Evolutionary conservation across 2,797 vertebrate genomes (phyloP), one percentile per base, ranked within the genome.

Genomic region (Cottoperca gobio): DNA sequence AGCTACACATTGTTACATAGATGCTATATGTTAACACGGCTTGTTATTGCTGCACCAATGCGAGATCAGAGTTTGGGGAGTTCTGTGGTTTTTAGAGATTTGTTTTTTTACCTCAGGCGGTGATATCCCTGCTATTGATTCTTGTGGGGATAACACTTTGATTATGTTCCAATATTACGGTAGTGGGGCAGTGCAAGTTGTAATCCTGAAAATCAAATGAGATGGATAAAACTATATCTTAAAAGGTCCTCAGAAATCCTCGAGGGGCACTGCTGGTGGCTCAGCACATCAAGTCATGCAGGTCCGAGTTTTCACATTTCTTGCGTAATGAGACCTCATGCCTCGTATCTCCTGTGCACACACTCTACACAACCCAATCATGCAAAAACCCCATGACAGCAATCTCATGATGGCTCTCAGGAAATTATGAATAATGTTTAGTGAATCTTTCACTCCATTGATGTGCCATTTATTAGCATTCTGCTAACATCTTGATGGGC

Each of bases 291-390:
- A 73, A 49, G 50, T 37, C 52, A 62, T 16, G 28, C 31, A 0
- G 28, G 31, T 68, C 49, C 31, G 73, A 58, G 68, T 78, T 81
- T 70, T 83, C 54, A 74, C 64, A 63, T 84, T 73, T 76, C 37
- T 62, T 83, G 77, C 65, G 81, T 83, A 84, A 84, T 83, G 59
- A 86, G 62, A 69, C 24, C 21, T 63, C 61, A 70, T 69, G 76
- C 40, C 50, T 80, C 61, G 52, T 24, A 39, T 73, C 43, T 45
- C 53, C 60, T 54, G 67, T 55, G 67, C 49, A 63, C 64, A 59
- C 81, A 55, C 81, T 85, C 59, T 6, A 70, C 61, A 83, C 58
- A 63, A 61, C 42, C 86, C 86, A 91, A 92, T 92, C 89, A 91
- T 66, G 82, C 73, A 74, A 70, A 75, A 85, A 68, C 42, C 78